Conservation (phyloP, 2,797 vertebrate genomes). For the Brachyalestes nurse region DNA sequence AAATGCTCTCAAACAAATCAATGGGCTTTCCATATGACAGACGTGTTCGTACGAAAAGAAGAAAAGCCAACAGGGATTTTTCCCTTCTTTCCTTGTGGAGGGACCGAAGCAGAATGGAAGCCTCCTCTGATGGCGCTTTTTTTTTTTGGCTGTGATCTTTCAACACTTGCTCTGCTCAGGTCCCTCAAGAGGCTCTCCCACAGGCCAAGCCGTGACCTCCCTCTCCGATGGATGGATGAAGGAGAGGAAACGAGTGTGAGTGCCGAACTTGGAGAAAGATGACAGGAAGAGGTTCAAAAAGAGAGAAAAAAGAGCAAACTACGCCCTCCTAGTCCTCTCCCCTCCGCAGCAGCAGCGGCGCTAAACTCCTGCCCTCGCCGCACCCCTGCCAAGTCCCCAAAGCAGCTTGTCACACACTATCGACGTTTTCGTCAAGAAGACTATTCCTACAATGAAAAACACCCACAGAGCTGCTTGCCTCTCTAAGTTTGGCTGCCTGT, state of each 20-base stretch:
- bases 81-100: slow-evolving; percentile 1
- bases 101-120: slow-evolving; percentile 62
- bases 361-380: slow-evolving; percentile 60
- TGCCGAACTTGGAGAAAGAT: slow-evolving; percentile 51
- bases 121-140: slow-evolving; percentile 68
- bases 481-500: slow-evolving; percentile 53
- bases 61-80: slow-evolving; percentile 34
- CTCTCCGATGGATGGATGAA: slow-evolving; percentile 74
- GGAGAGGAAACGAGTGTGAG: slow-evolving; percentile 61
- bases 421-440: slow-evolving; percentile 72
- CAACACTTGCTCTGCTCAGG: slow-evolving; percentile 71
- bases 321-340: slow-evolving; percentile 38
- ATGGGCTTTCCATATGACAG: slow-evolving; percentile 72
- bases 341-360: slow-evolving; percentile 56
- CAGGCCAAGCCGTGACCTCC: slow-evolving; percentile 77
- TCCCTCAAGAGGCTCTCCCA: slow-evolving; percentile 70
- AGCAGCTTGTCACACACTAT: slow-evolving; percentile 69
- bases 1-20: slow-evolving; percentile 71
- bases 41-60: slow-evolving; percentile 58
- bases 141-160: slow-evolving; percentile 74
- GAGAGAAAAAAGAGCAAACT: slow-evolving; percentile 31
- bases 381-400: slow-evolving; percentile 59
- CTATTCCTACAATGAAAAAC: slow-evolving; percentile 62
- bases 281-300: slow-evolving; percentile 65
- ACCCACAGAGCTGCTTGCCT: slow-evolving; percentile 65